phyloP scores from a whole-genome alignment of 2,888 invertebrate genomes.

The Cantharis rustica region DNA sequence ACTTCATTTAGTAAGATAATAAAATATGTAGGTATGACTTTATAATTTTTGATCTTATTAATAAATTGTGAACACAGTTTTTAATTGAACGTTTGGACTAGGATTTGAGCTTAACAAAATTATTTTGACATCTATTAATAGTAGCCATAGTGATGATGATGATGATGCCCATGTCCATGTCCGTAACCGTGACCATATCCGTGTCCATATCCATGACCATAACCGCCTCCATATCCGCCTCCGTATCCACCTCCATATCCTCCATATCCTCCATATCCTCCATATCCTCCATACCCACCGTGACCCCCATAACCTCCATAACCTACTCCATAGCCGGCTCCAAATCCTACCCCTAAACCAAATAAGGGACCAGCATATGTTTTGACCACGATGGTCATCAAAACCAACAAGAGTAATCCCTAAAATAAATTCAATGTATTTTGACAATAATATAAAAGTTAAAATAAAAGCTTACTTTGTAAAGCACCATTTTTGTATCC shows the following conservation, averaged over 20 bases:
- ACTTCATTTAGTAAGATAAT: not conserved
- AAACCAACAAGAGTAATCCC: not conserved
- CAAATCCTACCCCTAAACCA: slow-evolving; percentile 17
- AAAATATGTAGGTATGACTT: not conserved
- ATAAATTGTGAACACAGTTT: not conserved
- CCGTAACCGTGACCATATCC: not conserved
- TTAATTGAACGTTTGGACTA: not conserved
- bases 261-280: not conserved
- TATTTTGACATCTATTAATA: not conserved
- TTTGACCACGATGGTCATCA: not conserved
- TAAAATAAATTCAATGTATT: not conserved
- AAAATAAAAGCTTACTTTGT: not conserved
- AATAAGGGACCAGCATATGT: not conserved
- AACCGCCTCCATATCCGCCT: slow-evolving; percentile 2
- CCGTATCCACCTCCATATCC: slow-evolving; percentile 7
- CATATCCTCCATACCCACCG: not conserved
- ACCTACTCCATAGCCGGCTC: slow-evolving; percentile 11
- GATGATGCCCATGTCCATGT: not conserved
- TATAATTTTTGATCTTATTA: not conserved
- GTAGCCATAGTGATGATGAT: not conserved
- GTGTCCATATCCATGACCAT: not conserved
- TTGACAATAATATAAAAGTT: not conserved
- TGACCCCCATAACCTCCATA: slow-evolving; percentile 3
- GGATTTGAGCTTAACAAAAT: not conserved
- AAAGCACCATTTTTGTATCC: not conserved